phyloP scores from a whole-genome alignment of 1,140 invertebrate species.

The Choristoneura fumiferana region DNA sequence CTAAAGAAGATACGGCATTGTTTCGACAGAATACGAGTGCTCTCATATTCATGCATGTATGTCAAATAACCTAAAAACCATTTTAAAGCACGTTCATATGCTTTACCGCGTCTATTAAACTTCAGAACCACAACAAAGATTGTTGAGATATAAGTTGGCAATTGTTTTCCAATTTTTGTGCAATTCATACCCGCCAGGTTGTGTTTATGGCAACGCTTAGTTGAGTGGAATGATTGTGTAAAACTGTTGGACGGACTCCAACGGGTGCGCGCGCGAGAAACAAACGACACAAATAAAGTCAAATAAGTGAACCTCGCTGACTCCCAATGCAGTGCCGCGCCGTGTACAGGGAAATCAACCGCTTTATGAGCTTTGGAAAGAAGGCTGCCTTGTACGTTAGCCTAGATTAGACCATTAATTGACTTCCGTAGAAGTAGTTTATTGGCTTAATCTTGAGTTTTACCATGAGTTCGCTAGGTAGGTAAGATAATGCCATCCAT shows the following conservation, averaged over 20 bases:
- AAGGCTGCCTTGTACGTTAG: not conserved
- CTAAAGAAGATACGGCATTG: not conserved
- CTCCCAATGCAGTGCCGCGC: constrained; percentile 2
- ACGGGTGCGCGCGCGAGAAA: constrained; percentile 52
- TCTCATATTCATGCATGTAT: too few relatives aligned
- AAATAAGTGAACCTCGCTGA: constrained; percentile 51
- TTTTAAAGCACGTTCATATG: too few relatives aligned
- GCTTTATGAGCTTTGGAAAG: constrained; percentile 11
- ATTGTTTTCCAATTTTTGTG: constrained; percentile 72
- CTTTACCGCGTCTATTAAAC: constrained; percentile 38
- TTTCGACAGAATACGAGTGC: too few relatives aligned
- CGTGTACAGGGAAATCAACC: not conserved
- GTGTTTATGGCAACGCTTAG: constrained; percentile 75
- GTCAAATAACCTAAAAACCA: too few relatives aligned
- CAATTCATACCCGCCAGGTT: constrained; percentile 73
- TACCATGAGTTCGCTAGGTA: too few relatives aligned
- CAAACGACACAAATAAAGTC: constrained; percentile 74
- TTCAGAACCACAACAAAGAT: constrained; percentile 47
- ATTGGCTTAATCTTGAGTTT: too few relatives aligned
- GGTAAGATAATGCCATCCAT: too few relatives aligned
- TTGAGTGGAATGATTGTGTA: constrained; percentile 77
- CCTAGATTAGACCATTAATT: not conserved
- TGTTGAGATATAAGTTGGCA: constrained; percentile 56
- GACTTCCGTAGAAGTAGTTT: not conserved
- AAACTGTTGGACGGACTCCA: constrained; percentile 73